Percentiles rank a stretch among this genome's conserved stretches.
phyloP scores from a whole-genome alignment of 2,888 invertebrate genomes.

The Galerucella pusilla region DNA sequence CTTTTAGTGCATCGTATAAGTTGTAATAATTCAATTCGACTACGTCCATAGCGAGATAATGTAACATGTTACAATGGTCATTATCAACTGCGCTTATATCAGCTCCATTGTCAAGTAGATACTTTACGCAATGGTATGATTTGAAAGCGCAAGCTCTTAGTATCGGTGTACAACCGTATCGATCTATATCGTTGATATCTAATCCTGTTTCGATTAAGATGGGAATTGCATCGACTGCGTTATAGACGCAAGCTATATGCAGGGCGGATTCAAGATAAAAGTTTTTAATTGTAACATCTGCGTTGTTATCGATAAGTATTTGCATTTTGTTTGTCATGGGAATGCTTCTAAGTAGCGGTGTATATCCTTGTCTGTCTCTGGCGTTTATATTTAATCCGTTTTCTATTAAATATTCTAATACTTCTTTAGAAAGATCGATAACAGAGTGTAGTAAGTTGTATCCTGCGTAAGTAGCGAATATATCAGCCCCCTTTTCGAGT shows the following conservation, averaged over 20 bases:
- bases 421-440: neutral
- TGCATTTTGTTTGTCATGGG: neutral
- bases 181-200: neutral
- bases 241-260: neutral
- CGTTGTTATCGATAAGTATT: neutral
- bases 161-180: neutral
- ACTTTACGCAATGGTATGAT: neutral
- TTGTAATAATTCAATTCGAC: neutral
- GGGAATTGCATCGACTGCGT: neutral
- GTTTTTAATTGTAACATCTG: neutral
- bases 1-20: neutral
- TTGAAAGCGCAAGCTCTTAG: neutral
- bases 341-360: neutral
- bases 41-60: neutral
- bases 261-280: neutral
- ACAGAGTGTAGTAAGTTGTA: neutral
- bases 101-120: neutral
- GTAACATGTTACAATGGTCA: neutral
- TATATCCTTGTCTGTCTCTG: neutral
- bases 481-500: neutral
- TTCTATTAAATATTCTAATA: neutral
- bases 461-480: neutral
- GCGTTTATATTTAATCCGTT: conserved; percentile 4
- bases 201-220: neutral
- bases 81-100: neutral